A percentile compares a stretch with the other conserved stretches of the same genome.
These are phyloP conservation scores for Ambastaia sidthimunki DNA, from an alignment of 2,797 vertebrate species.

Conservation along the genomic window DNA sequence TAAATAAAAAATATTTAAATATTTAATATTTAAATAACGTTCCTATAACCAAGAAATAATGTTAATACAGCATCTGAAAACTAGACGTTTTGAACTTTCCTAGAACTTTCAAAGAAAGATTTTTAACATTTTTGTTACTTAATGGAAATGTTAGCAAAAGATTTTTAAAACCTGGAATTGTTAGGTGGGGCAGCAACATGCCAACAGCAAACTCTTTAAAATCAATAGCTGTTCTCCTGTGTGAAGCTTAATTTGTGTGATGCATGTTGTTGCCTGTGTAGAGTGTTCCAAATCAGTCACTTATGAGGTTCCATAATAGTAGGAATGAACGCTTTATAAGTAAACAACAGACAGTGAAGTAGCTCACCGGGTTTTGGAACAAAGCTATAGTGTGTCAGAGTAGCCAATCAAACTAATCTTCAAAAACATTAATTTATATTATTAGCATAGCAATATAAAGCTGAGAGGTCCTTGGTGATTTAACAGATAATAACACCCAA, in stretches of 20 bases:
- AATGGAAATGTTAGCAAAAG: too few species aligned
- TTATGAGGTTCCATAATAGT: not conserved
- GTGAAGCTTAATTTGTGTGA: not conserved
- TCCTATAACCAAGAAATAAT: too few species aligned
- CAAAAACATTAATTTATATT: constrained; percentile 51
- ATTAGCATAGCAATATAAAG: constrained; percentile 54
- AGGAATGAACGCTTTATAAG: not conserved
- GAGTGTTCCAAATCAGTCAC: not conserved
- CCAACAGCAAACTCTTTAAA: not conserved
- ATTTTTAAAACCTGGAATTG: too few species aligned
- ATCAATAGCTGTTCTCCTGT: not conserved
- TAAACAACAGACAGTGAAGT: not conserved
- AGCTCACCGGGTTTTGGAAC: not conserved
- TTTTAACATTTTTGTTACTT: too few species aligned
- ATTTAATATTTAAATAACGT: too few species aligned
- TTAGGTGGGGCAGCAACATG: not conserved
- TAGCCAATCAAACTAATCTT: constrained; percentile 50
- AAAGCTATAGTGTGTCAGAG: constrained; percentile 3
- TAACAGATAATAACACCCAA: constrained; percentile 61
- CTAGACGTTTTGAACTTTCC: too few species aligned
- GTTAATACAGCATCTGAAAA: too few species aligned
- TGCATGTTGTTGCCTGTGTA: not conserved
- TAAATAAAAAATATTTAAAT: too few species aligned
- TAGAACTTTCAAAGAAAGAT: too few species aligned
- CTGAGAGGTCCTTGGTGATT: constrained; percentile 55